Evolutionary conservation across 2,888 invertebrate species (phyloP), one percentile per base, ranked within the genome.

Genomic region (Thymelicus acteon): DNA sequence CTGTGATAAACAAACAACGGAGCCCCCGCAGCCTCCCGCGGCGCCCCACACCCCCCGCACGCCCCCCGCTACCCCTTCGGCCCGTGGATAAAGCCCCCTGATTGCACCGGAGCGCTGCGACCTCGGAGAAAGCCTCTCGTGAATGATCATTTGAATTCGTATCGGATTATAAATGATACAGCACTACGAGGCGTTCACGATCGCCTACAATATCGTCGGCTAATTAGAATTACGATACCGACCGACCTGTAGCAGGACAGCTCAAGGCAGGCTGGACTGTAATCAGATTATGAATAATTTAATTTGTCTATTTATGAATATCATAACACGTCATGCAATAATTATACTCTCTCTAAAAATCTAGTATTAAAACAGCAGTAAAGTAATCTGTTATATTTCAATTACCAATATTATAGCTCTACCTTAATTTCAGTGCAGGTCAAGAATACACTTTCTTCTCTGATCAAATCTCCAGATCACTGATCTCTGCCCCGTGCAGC

Each of bases 1-100:
- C 86, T 79, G 72, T 81, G 80, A 82, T 81, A 82, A 84, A 87
- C 86, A 85, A 85, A 86, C 88, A 83, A 77, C 54, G 66, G 31
- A 58, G 57, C 60, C 15, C 54, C 54, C 24, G 24, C 24, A 24
- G 4, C 7, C 19, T 12, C 6, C 54, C 19, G 1, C 10, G 3
- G 2, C 31, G 2, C 54, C 54, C 24, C 54, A 24, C 54, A 6
- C 7, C 19, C 54, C n/a, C 54, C 19, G 1, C 5, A 10, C 10
- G 24, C 54, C 24, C 54, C 54, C 13, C 68, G 60, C 39, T 58
- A 66, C 60, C 31, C 44, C 52, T 19, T 1, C 52, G 6, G 15
- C 19, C 52, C 19, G 15, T 24, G 62, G n/a, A 63, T 49, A 60
- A 67, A 64, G 63, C 48, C 37, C 15, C 40, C 49, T 73, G 65